Conservation (phyloP, 2,113 vertebrate genomes). For the Trochalopteron elliotii region DNA sequence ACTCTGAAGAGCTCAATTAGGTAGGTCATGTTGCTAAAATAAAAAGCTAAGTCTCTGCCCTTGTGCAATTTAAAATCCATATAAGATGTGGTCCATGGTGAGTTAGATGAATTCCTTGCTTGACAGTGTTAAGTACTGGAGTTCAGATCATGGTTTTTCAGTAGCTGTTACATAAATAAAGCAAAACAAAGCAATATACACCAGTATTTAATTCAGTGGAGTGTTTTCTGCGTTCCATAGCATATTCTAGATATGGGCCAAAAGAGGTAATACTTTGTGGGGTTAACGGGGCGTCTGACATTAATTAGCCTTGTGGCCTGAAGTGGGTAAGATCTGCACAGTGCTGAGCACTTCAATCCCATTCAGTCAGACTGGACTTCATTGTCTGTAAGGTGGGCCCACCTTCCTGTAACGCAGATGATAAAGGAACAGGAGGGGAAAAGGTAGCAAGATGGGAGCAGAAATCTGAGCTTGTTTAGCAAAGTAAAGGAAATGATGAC, state of each 20-base stretch:
- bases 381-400: no score
- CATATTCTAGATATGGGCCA: background rate
- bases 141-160: background rate
- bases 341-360: background rate
- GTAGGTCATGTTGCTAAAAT: constrained; percentile 14
- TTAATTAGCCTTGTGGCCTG: background rate
- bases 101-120: background rate
- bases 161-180: background rate
- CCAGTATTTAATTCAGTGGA: background rate
- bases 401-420: background rate
- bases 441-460: background rate
- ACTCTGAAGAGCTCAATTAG: background rate
- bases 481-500: background rate
- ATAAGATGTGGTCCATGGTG: background rate
- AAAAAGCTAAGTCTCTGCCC: background rate
- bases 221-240: background rate
- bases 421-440: background rate
- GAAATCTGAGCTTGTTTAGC: background rate
- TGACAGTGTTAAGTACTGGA: background rate
- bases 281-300: background rate
- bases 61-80: background rate
- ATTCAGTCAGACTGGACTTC: background rate
- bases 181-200: background rate
- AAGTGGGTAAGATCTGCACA: background rate
- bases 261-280: background rate